phyloP scores from a whole-genome alignment of 2,888 invertebrate species.

The Sarcophaga rosellei region DNA sequence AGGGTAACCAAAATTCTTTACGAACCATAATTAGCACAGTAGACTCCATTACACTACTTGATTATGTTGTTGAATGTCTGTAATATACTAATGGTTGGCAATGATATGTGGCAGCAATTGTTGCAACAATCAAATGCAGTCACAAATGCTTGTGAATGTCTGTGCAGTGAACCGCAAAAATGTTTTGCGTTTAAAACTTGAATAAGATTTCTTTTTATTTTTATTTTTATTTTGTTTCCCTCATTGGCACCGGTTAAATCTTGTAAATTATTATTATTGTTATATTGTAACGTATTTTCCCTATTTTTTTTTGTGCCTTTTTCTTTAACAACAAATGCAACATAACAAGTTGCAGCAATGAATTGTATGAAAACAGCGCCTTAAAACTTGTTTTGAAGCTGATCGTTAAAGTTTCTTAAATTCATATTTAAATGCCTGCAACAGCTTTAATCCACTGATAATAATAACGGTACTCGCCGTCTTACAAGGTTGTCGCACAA shows the following conservation, averaged over 20 bases:
- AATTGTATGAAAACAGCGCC: slow-evolving; percentile 7
- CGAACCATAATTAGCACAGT: too few relatives aligned
- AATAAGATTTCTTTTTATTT: background rate
- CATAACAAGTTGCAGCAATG: slow-evolving; percentile 21
- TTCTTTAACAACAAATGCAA: slow-evolving; percentile 11
- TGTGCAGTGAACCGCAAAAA: slow-evolving; percentile 48
- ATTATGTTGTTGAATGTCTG: slow-evolving; percentile 20
- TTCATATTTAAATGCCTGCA: slow-evolving; percentile 65
- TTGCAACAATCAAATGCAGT: background rate
- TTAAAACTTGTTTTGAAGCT: slow-evolving; percentile 57
- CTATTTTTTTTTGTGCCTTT: background rate
- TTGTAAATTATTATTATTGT: slow-evolving; percentile 9
- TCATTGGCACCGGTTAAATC: background rate
- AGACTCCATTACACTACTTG: background rate
- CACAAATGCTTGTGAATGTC: slow-evolving; percentile 27
- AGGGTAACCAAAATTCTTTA: too few relatives aligned
- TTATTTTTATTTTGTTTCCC: background rate
- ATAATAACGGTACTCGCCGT: slow-evolving; percentile 60
- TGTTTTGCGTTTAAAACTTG: background rate
- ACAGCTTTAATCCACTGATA: slow-evolving; percentile 47
- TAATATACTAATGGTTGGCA: slow-evolving; percentile 18
- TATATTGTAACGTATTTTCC: background rate
- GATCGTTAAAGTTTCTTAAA: slow-evolving; percentile 42
- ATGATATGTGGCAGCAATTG: slow-evolving; percentile 15
- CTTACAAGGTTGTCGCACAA: slow-evolving; percentile 58